A percentile compares a stretch with the other conserved stretches of the same genome.
Conservation (phyloP, 2,797 vertebrate genomes). For the Sebastes vulpes region DNA sequence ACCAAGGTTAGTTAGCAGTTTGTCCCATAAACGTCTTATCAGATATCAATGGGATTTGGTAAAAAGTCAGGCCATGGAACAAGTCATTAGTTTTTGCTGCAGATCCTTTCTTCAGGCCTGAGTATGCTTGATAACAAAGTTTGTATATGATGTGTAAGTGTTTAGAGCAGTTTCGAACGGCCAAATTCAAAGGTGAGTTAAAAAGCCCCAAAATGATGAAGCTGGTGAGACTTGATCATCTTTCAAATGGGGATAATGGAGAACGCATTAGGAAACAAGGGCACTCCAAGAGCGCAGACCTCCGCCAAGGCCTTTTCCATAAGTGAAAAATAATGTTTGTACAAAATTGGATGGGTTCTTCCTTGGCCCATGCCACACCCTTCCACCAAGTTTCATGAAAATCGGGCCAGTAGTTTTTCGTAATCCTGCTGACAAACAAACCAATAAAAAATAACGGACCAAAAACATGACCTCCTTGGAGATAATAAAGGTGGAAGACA, state of each 20-base stretch:
- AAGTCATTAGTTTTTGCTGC: background rate
- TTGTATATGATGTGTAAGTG: background rate
- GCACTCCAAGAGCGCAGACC: background rate
- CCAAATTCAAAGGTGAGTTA: background rate
- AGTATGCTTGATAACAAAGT: background rate
- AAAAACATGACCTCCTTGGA: no score
- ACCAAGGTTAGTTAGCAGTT: background rate
- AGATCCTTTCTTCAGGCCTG: background rate
- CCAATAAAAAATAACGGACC: no score
- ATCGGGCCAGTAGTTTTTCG: accelerated
- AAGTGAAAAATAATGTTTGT: background rate
- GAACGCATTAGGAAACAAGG: background rate
- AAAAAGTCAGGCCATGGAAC: background rate
- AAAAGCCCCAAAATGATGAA: background rate
- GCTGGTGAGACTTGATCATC: background rate
- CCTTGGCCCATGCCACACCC: no score
- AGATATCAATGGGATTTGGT: background rate
- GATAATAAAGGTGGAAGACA: no score
- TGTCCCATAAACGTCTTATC: background rate
- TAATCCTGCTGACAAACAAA: no score
- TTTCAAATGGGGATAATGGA: background rate
- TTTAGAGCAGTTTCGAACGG: background rate
- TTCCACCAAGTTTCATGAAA: no score
- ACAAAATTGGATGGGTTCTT: no score
- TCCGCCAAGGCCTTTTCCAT: background rate